Base-by-base conservation (phyloP, 2,888 invertebrate species). In the Dasypogon diadema region DNA sequence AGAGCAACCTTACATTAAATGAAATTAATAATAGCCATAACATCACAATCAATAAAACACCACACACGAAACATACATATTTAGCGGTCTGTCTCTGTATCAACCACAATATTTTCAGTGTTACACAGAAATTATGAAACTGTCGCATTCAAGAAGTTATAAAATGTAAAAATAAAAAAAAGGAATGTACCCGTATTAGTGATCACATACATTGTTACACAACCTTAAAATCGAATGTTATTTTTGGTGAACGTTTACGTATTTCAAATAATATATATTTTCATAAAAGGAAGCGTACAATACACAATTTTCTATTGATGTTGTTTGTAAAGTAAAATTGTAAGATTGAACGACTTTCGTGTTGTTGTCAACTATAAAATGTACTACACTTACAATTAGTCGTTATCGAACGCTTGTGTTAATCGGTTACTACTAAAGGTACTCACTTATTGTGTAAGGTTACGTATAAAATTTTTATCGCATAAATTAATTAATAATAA, bases 251-350 rank as follows among this genome's bases (percentile, higher is more conserved):
- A 10, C 54, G 54, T 70, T 70, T 70, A 54, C 14, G 14, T 37
- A 70, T 54, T 34, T 30, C 30, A 70, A 54, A 70, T 54, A 18
- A 22, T 18, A 70, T 70, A 70, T 70, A 70, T 70, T 70, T 70
- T 70, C 54, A 10, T 70, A 70, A 70, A 12, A 30, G 30, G 22
- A 54, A 21, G 34, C 70, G 34, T 70, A 70, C 70, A 70, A 34
- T 37, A 70, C 51, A 21, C 70, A 51, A 21, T 70, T 70, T 70
- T 70, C 70, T 70, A 70, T 70, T 54, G 70, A 70, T 70, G 70
- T 70, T 70, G 54, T 70, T 70, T 70, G 54, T 70, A 70, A 70
- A 37, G 54, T 34, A 70, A 30, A 56, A 56, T 51, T 51, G 51
- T 51, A 51, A n/a, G 24, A 63, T 63, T 12, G n/a, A 42, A 0